Percentiles rank a stretch among this genome's conserved stretches.
These are phyloP conservation scores for Eumacrocentrus americanus DNA, from an alignment of 2,888 invertebrate genomes.

Conservation along the genomic window DNA sequence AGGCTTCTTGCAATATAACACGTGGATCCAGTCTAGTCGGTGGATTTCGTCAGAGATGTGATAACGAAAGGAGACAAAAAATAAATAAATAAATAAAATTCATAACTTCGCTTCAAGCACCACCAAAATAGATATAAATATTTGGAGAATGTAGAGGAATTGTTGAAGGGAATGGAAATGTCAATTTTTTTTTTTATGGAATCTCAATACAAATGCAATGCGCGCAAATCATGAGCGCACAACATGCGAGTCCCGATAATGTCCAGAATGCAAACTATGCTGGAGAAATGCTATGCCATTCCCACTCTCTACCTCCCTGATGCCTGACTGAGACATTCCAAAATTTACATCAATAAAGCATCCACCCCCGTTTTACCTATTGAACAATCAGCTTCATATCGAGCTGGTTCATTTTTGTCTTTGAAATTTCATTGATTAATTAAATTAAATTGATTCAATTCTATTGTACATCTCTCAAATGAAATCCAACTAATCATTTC, in stretches of 20 bases:
- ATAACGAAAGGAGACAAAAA: not conserved
- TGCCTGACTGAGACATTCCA: slow-evolving; percentile 11
- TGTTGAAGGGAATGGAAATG: not conserved
- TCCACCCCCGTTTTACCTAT: not conserved
- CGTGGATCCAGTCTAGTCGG: not conserved
- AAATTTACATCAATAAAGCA: slow-evolving; percentile 24
- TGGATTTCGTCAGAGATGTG: not conserved
- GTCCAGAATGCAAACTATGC: slow-evolving; percentile 18
- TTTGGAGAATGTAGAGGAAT: no score
- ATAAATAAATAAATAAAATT: not conserved
- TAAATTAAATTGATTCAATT: no score
- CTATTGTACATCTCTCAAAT: no score
- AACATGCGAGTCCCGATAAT: slow-evolving; percentile 12
- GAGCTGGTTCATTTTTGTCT: no score
- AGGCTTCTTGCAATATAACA: not conserved
- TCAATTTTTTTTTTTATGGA: not conserved
- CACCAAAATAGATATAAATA: no score
- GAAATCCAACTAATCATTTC: no score
- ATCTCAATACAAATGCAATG: slow-evolving; percentile 12
- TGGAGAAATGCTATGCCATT: slow-evolving; percentile 10
- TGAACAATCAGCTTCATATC: slow-evolving; percentile 3
- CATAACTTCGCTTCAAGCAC: no score
- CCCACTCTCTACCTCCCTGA: not conserved
- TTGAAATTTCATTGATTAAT: no score
- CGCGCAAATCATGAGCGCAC: slow-evolving; percentile 14